phyloP scores from a whole-genome alignment of 2,888 invertebrate species.

The Tipula helvola region DNA sequence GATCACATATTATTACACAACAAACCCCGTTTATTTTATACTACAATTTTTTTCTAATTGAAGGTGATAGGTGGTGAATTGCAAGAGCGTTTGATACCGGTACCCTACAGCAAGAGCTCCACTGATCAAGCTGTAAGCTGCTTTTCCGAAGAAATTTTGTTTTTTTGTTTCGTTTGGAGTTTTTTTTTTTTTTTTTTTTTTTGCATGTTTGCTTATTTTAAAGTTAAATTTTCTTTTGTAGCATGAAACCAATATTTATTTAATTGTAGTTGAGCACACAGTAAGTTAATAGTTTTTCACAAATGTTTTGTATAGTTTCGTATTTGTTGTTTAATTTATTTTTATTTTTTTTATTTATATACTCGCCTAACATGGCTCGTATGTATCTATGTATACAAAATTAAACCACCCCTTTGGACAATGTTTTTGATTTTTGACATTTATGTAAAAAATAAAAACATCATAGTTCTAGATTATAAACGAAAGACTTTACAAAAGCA shows the following conservation, averaged over 20 bases:
- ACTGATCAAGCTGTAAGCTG: conserved; percentile 99
- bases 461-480: not conserved
- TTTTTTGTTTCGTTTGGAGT: conserved; percentile 11
- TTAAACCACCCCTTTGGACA: not conserved
- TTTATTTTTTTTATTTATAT: not conserved
- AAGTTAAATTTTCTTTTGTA: conserved; percentile 28
- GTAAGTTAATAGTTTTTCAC: not conserved
- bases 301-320: not conserved
- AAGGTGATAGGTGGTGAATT: conserved; percentile 99
- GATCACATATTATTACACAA: not conserved
- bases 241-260: conserved; percentile 24
- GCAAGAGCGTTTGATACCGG: conserved; percentile 99
- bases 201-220: conserved; percentile 21
- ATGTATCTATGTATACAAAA: not conserved
- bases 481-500: not conserved
- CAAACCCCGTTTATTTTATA: conserved; percentile 15
- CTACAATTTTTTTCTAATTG: conserved; percentile 39
- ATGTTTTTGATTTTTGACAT: not conserved
- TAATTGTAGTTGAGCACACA: not conserved
- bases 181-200: conserved; percentile 17
- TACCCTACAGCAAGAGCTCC: conserved; percentile 99
- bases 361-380: not conserved
- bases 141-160: conserved; percentile 35
- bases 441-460: not conserved
- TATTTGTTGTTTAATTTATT: not conserved